A percentile compares a stretch with the other conserved stretches of the same genome.
These are phyloP conservation scores for Aporrectodea caliginosa DNA, from an alignment of 1,140 invertebrate species.

Conservation along the genomic window DNA sequence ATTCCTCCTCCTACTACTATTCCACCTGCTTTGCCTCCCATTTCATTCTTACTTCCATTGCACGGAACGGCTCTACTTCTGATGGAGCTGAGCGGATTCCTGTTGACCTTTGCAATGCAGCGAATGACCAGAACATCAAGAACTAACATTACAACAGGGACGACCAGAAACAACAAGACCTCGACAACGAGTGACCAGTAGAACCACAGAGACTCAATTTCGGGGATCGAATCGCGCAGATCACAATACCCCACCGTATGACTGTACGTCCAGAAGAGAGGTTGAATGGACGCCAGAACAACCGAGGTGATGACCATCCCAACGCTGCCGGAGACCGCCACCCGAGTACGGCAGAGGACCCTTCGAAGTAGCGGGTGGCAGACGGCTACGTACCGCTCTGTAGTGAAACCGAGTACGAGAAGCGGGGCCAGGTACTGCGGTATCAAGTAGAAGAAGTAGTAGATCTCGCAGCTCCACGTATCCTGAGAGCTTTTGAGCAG, in stretches of 20 bases:
- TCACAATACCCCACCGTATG: not conserved
- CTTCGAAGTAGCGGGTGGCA: conserved; percentile 7
- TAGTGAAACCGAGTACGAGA: conserved; percentile 17
- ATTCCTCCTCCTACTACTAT: too few relatives aligned
- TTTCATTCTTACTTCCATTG: too few relatives aligned
- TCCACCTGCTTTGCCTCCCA: too few relatives aligned
- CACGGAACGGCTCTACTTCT: too few relatives aligned
- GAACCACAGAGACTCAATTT: not conserved
- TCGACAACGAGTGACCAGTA: not conserved
- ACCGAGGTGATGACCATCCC: not conserved
- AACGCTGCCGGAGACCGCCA: too few relatives aligned
- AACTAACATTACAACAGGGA: not conserved
- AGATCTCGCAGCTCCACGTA: not conserved
- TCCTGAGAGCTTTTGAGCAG: too few relatives aligned
- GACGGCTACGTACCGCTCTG: conserved; percentile 13
- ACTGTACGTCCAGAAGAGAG: not conserved
- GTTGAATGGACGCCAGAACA: not conserved
- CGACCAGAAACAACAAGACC: not conserved
- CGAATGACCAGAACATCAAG: not conserved
- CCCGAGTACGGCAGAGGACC: not conserved
- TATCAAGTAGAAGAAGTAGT: not conserved
- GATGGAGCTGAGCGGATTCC: too few relatives aligned
- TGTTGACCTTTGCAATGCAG: too few relatives aligned
- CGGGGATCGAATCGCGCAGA: not conserved
- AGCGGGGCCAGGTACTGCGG: not conserved